These are phyloP conservation scores for Harpagoxenus sublaevis DNA, from an alignment of 2,888 invertebrate species.

Conservation along the genomic window DNA sequence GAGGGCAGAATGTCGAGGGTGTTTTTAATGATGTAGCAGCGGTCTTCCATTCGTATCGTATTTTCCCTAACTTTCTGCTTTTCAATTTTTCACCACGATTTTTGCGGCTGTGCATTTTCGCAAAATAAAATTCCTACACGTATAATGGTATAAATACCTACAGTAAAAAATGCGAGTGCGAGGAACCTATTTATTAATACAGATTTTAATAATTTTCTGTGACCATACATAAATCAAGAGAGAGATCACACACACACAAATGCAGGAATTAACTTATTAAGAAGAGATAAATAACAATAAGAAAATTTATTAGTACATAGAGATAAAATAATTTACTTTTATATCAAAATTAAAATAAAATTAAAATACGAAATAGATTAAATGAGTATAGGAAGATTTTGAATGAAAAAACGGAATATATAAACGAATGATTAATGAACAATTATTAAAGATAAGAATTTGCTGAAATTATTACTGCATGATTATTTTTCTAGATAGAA, in stretches of 20 bases:
- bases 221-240: not conserved
- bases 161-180: not conserved
- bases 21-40: constrained; percentile 67
- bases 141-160: not conserved
- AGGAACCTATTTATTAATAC: constrained; percentile 25
- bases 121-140: constrained; percentile 1
- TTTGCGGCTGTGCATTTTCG: constrained; percentile 25
- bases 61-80: constrained; percentile 40
- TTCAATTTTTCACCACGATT: constrained; percentile 44
- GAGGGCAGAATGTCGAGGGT: constrained; percentile 53
- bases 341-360: not conserved
- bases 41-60: constrained; percentile 29
- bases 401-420: not conserved
- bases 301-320: not conserved
- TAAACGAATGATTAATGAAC: not conserved
- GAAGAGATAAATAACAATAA: not conserved
- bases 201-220: constrained; percentile 12
- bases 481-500: not conserved
- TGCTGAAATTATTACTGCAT: not conserved
- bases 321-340: not conserved
- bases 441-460: constrained; percentile 12
- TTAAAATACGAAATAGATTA: not conserved
- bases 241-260: not conserved
- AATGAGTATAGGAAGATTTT: not conserved
- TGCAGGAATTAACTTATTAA: constrained; percentile 1